Conservation (phyloP, 2,888 invertebrate genomes). For the Amphimallon solstitiale region DNA sequence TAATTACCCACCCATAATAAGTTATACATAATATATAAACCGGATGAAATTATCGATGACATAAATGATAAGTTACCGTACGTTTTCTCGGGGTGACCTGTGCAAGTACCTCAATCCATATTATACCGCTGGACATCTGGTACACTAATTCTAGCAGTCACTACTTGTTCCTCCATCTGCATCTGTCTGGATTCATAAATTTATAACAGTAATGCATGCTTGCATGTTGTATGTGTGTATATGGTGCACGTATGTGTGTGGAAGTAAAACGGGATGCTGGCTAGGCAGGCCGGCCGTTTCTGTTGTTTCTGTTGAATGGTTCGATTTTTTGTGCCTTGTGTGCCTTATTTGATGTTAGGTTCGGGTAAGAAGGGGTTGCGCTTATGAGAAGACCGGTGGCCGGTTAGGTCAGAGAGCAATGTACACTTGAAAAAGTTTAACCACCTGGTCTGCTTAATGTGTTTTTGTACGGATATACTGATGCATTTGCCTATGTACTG, state of each 20-base stretch:
- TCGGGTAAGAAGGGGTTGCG: slow-evolving; percentile 41
- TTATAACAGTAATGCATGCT: slow-evolving; percentile 44
- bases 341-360: slow-evolving; percentile 37
- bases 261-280: slow-evolving; percentile 34
- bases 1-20: slow-evolving; percentile 35
- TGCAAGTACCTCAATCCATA: slow-evolving; percentile 36
- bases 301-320: slow-evolving; percentile 35
- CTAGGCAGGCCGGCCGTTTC: slow-evolving; percentile 22
- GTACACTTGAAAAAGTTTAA: slow-evolving; percentile 39
- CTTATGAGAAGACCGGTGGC: slow-evolving; percentile 48
- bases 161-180: slow-evolving; percentile 38
- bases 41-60: slow-evolving; percentile 46
- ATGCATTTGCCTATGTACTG: slow-evolving; percentile 6
- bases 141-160: slow-evolving; percentile 31
- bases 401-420: slow-evolving; percentile 49
- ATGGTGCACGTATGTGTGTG: background rate
- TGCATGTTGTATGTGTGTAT: slow-evolving; percentile 3
- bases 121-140: slow-evolving; percentile 49
- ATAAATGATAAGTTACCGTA: slow-evolving; percentile 45
- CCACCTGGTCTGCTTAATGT: slow-evolving; percentile 32
- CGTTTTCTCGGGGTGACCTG: slow-evolving; percentile 33
- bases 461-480: slow-evolving; percentile 21
- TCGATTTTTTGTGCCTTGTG: slow-evolving; percentile 33
- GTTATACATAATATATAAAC: slow-evolving; percentile 17
- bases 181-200: slow-evolving; percentile 47